These are phyloP conservation scores for Empis livida DNA, from an alignment of 2,888 invertebrate genomes.

Conservation along the genomic window DNA sequence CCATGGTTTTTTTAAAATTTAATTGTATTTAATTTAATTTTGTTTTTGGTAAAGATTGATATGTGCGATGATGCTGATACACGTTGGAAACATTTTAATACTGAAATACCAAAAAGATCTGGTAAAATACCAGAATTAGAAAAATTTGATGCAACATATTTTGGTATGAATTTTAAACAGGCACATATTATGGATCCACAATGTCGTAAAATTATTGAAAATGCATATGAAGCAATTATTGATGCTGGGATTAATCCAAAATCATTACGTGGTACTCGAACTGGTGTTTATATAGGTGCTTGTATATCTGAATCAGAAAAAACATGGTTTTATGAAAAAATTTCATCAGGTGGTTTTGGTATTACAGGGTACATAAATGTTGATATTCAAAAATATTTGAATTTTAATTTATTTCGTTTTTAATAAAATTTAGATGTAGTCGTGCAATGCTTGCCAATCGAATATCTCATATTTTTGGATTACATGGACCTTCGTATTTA, in stretches of 20 bases:
- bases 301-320: slow-evolving; percentile 61
- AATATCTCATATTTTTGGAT: slow-evolving; percentile 76
- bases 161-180: slow-evolving; percentile 62
- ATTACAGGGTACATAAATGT: slow-evolving; percentile 24
- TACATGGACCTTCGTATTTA: slow-evolving; percentile 78
- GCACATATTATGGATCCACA: slow-evolving; percentile 67
- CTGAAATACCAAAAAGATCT: slow-evolving; percentile 59
- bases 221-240: slow-evolving; percentile 63
- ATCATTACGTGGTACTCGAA: slow-evolving; percentile 48
- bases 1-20: no score
- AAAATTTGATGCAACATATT: slow-evolving; percentile 66
- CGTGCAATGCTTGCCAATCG: slow-evolving; percentile 87
- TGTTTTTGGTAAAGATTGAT: slow-evolving; percentile 43
- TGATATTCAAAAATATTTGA: no score
- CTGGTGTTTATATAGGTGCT: slow-evolving; percentile 62
- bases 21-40: no score
- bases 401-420: neutral
- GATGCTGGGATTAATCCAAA: slow-evolving; percentile 62
- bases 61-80: slow-evolving; percentile 68
- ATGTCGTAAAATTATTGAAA: slow-evolving; percentile 63
- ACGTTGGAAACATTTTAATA: slow-evolving; percentile 60
- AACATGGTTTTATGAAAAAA: slow-evolving; percentile 54
- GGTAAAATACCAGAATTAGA: slow-evolving; percentile 57
- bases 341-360: slow-evolving; percentile 39
- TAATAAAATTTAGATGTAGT: slow-evolving; percentile 48